These are phyloP conservation scores for Eriocheir sinensis DNA, from an alignment of 1,140 invertebrate species.

Conservation along the genomic window DNA sequence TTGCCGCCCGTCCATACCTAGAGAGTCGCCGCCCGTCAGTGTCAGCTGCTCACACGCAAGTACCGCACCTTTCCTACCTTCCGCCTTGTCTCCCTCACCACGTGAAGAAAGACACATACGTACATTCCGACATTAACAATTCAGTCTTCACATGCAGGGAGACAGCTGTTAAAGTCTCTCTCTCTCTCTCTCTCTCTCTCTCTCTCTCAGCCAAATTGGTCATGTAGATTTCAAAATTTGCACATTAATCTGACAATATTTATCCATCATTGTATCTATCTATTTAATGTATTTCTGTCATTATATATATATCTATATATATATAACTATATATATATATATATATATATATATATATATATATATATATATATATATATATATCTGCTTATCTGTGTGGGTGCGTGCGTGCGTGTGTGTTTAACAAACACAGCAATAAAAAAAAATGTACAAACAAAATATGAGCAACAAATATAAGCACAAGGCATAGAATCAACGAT, in stretches of 20 bases:
- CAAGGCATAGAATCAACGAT: too few species aligned
- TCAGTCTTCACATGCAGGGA: not conserved
- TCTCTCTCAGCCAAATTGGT: not conserved
- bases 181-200: too few species aligned
- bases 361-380: conserved; percentile 33
- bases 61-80: too few species aligned
- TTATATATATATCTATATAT: conserved; percentile 49
- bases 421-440: conserved; percentile 1
- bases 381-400: not conserved
- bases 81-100: too few species aligned
- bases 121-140: too few species aligned
- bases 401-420: not conserved
- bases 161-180: not conserved
- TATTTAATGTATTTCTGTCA: not conserved
- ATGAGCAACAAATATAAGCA: not conserved
- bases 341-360: conserved; percentile 41
- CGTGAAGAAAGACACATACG: too few species aligned
- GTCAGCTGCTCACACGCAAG: too few species aligned
- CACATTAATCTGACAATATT: not conserved
- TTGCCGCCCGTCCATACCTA: too few species aligned
- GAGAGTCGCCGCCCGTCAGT: too few species aligned
- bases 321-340: conserved; percentile 58
- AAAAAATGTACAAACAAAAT: not conserved
- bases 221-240: conserved; percentile 10
- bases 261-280: not conserved